A percentile compares a stretch with the other conserved stretches of the same genome.
Evolutionary conservation across 2,113 vertebrate species (phyloP).

Genomic region (Glareola pratincola): DNA sequence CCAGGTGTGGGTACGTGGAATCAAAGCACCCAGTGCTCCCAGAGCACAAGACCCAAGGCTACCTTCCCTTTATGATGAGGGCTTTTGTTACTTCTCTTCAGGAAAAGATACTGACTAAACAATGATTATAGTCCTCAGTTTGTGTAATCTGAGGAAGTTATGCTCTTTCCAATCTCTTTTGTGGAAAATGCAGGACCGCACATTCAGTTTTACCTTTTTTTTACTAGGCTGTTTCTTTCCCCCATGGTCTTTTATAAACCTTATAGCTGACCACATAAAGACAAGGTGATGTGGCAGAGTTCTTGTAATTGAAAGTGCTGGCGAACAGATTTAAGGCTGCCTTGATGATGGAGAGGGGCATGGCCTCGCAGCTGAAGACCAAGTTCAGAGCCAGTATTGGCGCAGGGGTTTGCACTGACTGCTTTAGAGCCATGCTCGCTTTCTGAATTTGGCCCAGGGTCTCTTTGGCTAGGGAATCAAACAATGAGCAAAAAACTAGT

Average conservation of each 20-base stretch:
- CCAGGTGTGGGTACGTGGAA: neutral
- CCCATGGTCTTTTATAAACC: neutral
- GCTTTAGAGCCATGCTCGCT: neutral
- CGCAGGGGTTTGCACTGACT: neutral
- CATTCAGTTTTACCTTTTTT: neutral
- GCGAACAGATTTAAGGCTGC: neutral
- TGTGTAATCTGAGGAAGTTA: neutral
- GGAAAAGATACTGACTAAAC: neutral
- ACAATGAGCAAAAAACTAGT: neutral
- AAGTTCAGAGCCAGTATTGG: neutral
- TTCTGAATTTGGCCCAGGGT: neutral
- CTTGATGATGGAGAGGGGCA: neutral
- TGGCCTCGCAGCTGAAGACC: neutral
- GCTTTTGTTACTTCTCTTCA: neutral
- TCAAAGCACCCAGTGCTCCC: fast-evolving
- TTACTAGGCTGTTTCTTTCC: neutral
- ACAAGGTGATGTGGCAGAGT: neutral
- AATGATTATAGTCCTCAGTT: neutral
- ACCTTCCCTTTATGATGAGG: neutral
- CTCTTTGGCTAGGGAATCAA: slow-evolving; percentile 13
- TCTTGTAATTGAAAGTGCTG: neutral
- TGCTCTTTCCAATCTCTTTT: neutral
- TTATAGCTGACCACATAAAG: neutral
- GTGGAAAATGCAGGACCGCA: neutral
- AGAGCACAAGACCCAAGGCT: neutral